phyloP scores from a whole-genome alignment of 35 echinoderm and acorn worm species.

The Heliocidaris tuberculata region DNA sequence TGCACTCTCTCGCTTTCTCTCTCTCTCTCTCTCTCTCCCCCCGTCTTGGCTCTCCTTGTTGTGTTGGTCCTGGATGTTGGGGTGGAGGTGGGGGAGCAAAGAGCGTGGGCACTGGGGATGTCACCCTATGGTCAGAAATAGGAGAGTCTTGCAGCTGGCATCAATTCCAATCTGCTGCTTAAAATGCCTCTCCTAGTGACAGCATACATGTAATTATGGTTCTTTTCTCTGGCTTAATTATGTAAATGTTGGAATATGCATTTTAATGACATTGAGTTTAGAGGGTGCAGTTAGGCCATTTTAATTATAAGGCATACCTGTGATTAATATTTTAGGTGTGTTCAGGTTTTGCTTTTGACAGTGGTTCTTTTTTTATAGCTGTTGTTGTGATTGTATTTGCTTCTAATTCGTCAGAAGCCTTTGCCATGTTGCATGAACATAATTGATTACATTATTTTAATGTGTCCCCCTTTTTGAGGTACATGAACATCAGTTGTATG shows the following conservation, averaged over 20 bases:
- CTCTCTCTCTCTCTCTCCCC: background rate
- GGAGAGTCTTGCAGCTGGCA: background rate
- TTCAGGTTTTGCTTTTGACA: background rate
- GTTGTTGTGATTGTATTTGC: background rate
- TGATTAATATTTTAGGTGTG: background rate
- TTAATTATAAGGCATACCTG: background rate
- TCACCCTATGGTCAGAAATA: background rate
- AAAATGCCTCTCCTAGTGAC: no score
- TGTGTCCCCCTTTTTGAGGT: background rate
- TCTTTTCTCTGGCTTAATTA: background rate
- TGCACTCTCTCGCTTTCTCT: background rate
- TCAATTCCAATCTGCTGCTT: background rate
- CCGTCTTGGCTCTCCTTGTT: background rate
- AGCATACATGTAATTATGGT: background rate
- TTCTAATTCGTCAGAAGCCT: background rate
- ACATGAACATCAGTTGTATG: background rate
- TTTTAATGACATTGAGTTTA: background rate
- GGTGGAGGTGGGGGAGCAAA: background rate
- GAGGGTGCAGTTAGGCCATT: background rate
- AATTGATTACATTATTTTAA: background rate
- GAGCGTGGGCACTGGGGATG: background rate
- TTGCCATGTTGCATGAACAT: background rate
- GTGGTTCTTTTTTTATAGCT: background rate
- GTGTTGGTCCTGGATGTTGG: background rate
- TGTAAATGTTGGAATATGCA: background rate